A percentile compares a stretch with the other conserved stretches of the same genome.
Conservation (phyloP, 2,888 invertebrate genomes). For the Noctua comes region DNA sequence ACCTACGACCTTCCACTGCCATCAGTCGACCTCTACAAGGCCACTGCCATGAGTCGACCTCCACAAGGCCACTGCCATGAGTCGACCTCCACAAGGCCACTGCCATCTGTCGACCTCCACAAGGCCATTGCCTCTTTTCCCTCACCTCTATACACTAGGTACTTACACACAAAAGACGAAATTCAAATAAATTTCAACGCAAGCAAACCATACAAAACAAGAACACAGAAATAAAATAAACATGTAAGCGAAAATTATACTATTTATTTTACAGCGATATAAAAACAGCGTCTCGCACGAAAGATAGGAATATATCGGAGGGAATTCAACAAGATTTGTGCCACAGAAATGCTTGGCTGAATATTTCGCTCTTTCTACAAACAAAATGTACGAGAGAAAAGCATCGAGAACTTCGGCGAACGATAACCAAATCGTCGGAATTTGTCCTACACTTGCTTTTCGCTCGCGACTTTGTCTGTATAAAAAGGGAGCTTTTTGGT, state of each 20-base stretch:
- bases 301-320: slow-evolving; percentile 49
- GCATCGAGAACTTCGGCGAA: slow-evolving; percentile 55
- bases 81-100: not conserved
- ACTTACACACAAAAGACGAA: slow-evolving; percentile 11
- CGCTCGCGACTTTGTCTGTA: slow-evolving; percentile 45
- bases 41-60: not conserved
- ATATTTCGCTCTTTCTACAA: slow-evolving; percentile 55
- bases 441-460: slow-evolving; percentile 48
- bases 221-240: slow-evolving; percentile 42
- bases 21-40: not conserved
- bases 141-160: not conserved
- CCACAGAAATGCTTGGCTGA: slow-evolving; percentile 51
- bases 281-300: slow-evolving; percentile 54
- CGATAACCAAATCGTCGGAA: slow-evolving; percentile 60
- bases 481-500: slow-evolving; percentile 13
- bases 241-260: slow-evolving; percentile 49
- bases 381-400: slow-evolving; percentile 52
- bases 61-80: not conserved
- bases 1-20: not conserved
- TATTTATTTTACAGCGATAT: slow-evolving; percentile 58
- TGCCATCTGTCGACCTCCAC: not conserved
- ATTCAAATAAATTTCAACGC: slow-evolving; percentile 21
- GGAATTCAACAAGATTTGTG: slow-evolving; percentile 53
- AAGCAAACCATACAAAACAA: slow-evolving; percentile 27
- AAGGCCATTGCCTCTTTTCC: not conserved